Conservation (phyloP, 2,888 invertebrate species). For the Iselma pallidipennis region DNA sequence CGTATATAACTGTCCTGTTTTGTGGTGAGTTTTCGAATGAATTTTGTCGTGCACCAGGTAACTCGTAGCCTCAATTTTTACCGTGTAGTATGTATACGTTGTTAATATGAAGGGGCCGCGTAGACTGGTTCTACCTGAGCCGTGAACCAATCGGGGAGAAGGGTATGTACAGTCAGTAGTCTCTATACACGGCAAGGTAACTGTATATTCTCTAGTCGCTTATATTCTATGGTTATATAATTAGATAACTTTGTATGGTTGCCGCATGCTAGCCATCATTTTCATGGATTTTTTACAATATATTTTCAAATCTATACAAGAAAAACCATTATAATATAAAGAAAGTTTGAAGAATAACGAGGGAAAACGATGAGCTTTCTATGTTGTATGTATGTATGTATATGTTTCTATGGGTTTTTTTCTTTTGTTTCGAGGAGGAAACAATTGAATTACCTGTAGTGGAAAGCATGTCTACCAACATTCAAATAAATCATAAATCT, state of each 20-base stretch:
- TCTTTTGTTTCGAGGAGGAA: background rate
- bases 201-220: slow-evolving; percentile 44
- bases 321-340: no score
- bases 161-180: slow-evolving; percentile 42
- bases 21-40: slow-evolving; percentile 33
- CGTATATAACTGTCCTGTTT: slow-evolving; percentile 18
- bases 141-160: slow-evolving; percentile 46
- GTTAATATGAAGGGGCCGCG: slow-evolving; percentile 46
- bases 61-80: slow-evolving; percentile 45
- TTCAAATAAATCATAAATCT: background rate
- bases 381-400: no score
- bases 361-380: no score
- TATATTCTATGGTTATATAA: slow-evolving; percentile 50
- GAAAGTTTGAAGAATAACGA: no score
- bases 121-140: slow-evolving; percentile 54
- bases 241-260: slow-evolving; percentile 42
- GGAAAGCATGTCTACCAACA: background rate
- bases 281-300: background rate
- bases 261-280: slow-evolving; percentile 32
- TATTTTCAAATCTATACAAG: no score
- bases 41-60: slow-evolving; percentile 37
- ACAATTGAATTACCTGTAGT: background rate
- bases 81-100: no score
- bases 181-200: slow-evolving; percentile 50
- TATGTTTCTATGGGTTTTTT: no score